Base-by-base conservation (phyloP, 2,797 vertebrate genomes). In the Poeciliopsis presidionis region DNA sequence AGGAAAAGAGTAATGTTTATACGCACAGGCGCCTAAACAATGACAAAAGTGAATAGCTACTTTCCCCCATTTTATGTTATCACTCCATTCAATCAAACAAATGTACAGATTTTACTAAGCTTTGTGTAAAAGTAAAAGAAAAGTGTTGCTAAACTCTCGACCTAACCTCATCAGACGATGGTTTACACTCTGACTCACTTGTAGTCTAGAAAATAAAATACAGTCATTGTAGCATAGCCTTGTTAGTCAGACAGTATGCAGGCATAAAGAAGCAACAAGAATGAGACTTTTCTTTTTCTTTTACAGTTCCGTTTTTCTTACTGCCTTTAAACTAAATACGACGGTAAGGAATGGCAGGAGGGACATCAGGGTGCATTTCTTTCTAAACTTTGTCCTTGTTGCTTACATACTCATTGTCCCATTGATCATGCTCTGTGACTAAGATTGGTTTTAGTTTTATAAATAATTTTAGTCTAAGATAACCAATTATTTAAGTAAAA, bases 1-100 rank as follows among this genome's bases (percentile, higher is more conserved):
- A 87, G 18, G 81, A 76, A 84, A 41, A 70, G 46, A 47, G 41
- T 25, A 8, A 41, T 28, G 13, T 46, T 70, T 70, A 46, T 18
- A 28, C 1, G 16, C 25, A 70, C 41, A 28, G 41, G 7, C 2
- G 3, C 41, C 41, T 7, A 43, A 70, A 18, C 41, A 45, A n/a
- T 28, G 25, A 43, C 8, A 70, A 3, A 16, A 70, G 12, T 28
- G 43, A 70, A 70, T 28, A 8, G n/a, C 25, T 45, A 28, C 12
- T 39, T 39, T 45, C 41, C 67, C 41, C 25, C 39, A 14, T 30
- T 45, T 46, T 45, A 14, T 43, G 20, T 43, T 4, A 43, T 25
- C 20, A 41, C 4, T 67, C 20, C 63, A 18, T n/a, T 67, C 63
- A 67, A 67, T 67, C 63, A 67, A 39, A 41, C 8, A 2, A 67